Conservation (phyloP, 2,113 vertebrate species). For the Synchiropus splendidus region DNA sequence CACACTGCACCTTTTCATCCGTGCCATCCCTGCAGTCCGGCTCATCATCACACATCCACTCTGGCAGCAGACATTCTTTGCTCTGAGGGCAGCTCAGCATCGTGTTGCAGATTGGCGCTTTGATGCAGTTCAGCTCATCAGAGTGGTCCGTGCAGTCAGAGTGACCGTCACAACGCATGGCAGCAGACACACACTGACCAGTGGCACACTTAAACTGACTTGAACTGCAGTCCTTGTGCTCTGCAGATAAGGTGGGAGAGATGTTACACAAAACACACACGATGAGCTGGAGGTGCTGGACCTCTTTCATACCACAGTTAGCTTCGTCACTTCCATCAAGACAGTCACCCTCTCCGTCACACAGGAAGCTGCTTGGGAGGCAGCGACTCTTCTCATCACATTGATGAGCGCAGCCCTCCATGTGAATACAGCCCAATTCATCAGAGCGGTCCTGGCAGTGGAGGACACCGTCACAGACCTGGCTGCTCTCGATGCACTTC, state of each 20-base stretch:
- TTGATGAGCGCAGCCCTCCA: conserved; percentile 64
- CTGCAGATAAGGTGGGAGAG: neutral
- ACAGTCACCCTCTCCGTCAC: conserved; percentile 78
- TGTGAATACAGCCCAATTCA: conserved; percentile 62
- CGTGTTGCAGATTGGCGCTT: conserved; percentile 49
- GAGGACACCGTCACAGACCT: conserved; percentile 70
- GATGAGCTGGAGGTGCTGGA: neutral
- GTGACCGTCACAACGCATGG: conserved; percentile 75
- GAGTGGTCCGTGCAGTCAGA: conserved; percentile 77
- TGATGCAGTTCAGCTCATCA: conserved; percentile 72
- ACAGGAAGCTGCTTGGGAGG: conserved; percentile 71
- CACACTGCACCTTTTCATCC: conserved; percentile 74
- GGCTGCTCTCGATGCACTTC: conserved; percentile 54
- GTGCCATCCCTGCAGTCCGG: conserved; percentile 77
- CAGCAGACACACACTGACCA: conserved; percentile 72
- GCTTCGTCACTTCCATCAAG: conserved; percentile 70
- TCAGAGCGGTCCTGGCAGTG: conserved; percentile 83
- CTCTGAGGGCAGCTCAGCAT: conserved; percentile 66
- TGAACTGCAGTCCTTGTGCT: conserved; percentile 36
- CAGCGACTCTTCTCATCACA: conserved; percentile 71
- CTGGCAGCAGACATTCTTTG: conserved; percentile 71
- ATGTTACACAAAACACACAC: neutral
- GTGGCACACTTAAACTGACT: conserved; percentile 69
- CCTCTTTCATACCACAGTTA: conserved; percentile 59
- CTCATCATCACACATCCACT: conserved; percentile 79